A percentile compares a stretch with the other conserved stretches of the same genome.
These are phyloP conservation scores for Thera britannica DNA, from an alignment of 2,888 invertebrate genomes.

Conservation along the genomic window DNA sequence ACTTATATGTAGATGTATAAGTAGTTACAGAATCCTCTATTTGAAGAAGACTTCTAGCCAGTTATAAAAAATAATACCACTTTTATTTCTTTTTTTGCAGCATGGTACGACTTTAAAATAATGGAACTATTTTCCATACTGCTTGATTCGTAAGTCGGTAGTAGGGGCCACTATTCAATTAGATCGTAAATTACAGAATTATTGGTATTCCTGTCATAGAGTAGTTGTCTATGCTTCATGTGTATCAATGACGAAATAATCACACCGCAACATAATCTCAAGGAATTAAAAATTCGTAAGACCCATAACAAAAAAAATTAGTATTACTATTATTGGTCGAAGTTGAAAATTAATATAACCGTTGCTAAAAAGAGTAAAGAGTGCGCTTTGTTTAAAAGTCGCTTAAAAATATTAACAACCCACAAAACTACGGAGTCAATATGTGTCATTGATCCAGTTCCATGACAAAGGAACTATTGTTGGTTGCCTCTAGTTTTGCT, in stretches of 20 bases:
- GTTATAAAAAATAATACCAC: too few species aligned
- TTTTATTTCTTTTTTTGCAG: too few species aligned
- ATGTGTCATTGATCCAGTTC: conserved; percentile 23
- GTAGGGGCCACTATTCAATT: conserved; percentile 35
- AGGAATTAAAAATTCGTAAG: too few species aligned
- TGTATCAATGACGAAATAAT: conserved; percentile 46
- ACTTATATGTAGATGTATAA: too few species aligned
- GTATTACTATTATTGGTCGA: too few species aligned
- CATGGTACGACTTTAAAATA: too few species aligned
- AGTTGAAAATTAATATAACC: not conserved
- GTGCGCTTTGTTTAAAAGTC: not conserved
- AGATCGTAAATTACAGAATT: conserved; percentile 38
- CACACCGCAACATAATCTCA: conserved; percentile 13
- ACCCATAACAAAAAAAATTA: too few species aligned
- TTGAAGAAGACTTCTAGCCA: too few species aligned
- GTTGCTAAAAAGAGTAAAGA: not conserved
- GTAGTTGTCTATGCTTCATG: conserved; percentile 32
- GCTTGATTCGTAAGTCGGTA: not conserved
- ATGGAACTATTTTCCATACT: not conserved
- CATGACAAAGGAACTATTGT: conserved; percentile 27
- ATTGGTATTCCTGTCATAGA: conserved; percentile 45
- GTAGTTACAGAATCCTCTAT: too few species aligned
- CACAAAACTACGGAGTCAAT: not conserved
- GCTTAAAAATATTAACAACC: not conserved
- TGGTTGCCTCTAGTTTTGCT: conserved; percentile 15